Base-by-base conservation (phyloP, 2,797 vertebrate species). In the Threskiornis aethiopicus region DNA sequence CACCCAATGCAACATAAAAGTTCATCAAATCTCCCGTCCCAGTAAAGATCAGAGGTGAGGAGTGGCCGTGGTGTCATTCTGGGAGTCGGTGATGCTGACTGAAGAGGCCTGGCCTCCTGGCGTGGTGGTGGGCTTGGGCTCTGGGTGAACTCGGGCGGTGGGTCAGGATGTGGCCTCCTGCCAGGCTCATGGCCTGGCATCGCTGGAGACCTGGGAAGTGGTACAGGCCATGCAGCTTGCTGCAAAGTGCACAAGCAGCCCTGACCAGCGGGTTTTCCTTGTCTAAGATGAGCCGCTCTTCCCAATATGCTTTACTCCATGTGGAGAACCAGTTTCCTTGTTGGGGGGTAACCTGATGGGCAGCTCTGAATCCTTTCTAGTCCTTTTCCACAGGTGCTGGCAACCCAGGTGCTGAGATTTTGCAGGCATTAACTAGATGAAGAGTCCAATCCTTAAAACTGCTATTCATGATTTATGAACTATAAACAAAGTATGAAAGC, bases 201-300 rank as follows among this genome's bases (percentile, higher is more conserved):
- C 0, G 3, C 55, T 49, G 69, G 33, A 31, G 33, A 5, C 37
- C 42, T 37, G 24, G 24, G 10, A 62, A 21, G 24, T 0, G 1
- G 33, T 26, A 26, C 16, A 22, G 62, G 57, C 33, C 20, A 3
- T 16, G 33, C 37, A 76, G 49, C 55, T 76, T 51, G 37, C 46
- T 49, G 46, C 33, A 47, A 64, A 76, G 24, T 2, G 1, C 13
- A n/a, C 46, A 46, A n/a, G 25, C 54, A 67, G 18, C 47, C 54
- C 54, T 66, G 55, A 8, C 37, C n/a, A 33, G 7, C 0, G 1
- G 13, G 11, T 70, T 61, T 72, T 61, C 29, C 31, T 21, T 57
- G 33, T 29, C 33, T 72, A 21, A 37, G 11, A n/a, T 16, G 6
- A 65, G 17, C 57, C 25, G 13, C 16, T 65, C 35, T 65, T 57